Evolutionary conservation across 1,140 invertebrate genomes (phyloP).

Genomic region (Drosophila tristis): DNA sequence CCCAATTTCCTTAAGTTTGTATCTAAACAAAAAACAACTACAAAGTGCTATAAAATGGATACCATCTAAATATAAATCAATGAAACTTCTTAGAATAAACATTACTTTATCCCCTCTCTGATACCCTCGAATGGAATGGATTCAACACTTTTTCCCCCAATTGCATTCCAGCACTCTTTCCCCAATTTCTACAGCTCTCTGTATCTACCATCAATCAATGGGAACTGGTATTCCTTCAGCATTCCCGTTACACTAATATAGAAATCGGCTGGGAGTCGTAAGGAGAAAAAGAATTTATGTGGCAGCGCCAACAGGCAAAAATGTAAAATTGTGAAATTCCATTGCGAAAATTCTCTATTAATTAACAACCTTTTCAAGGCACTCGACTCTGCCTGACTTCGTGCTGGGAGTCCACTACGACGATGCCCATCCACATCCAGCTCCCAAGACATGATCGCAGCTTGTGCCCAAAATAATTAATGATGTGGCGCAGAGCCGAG

Average conservation of each 20-base stretch:
- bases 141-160: not conserved
- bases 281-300: constrained; percentile 23
- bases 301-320: constrained; percentile 15
- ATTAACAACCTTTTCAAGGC: constrained; percentile 64
- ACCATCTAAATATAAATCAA: too few relatives aligned
- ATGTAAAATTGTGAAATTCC: constrained; percentile 67
- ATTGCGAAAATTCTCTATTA: constrained; percentile 62
- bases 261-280: constrained; percentile 35
- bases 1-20: too few relatives aligned
- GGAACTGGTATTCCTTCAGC: constrained; percentile 9
- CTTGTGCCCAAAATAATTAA: constrained; percentile 69
- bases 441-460: constrained; percentile 31
- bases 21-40: too few relatives aligned
- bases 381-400: constrained; percentile 9
- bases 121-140: too few relatives aligned
- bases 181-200: not conserved
- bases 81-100: too few relatives aligned
- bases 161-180: not conserved
- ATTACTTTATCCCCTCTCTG: too few relatives aligned
- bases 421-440: constrained; percentile 28
- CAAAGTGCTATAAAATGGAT: too few relatives aligned
- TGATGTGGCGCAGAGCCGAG: constrained; percentile 61
- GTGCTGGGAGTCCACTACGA: too few relatives aligned
- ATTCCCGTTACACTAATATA: constrained; percentile 54
- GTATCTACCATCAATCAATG: constrained; percentile 31